A percentile compares a stretch with the other conserved stretches of the same genome.
phyloP scores from a whole-genome alignment of 2,113 vertebrate genomes.

The Cyphomyrus discorhynchus region DNA sequence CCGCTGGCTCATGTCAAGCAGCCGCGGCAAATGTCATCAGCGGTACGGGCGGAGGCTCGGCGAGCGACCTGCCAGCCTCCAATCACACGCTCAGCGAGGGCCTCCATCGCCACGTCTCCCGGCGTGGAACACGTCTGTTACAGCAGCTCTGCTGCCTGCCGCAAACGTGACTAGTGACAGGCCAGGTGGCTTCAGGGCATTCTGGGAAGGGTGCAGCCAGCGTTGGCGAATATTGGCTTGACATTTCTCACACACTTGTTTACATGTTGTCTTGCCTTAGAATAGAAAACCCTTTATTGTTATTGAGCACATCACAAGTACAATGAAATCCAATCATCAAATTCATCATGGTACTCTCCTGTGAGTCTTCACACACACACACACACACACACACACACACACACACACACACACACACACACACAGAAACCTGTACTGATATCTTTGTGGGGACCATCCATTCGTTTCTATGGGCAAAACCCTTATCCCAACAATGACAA shows the following conservation, averaged over 20 bases:
- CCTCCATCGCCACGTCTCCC: neutral
- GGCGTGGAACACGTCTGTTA: neutral
- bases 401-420: neutral
- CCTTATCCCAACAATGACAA: no score
- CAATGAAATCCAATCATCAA: neutral
- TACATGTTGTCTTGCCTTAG: neutral
- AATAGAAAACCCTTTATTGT: neutral
- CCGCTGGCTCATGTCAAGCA: neutral
- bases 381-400: neutral
- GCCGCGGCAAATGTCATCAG: neutral
- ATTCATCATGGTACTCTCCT: neutral
- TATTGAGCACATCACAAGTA: neutral
- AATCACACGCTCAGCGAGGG: neutral
- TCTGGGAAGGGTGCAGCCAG: neutral
- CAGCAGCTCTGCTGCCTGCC: neutral
- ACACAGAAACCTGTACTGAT: no score
- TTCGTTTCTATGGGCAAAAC: no score
- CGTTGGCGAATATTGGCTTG: neutral
- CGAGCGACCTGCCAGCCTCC: neutral
- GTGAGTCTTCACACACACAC: neutral
- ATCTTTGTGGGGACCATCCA: no score
- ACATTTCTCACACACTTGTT: neutral
- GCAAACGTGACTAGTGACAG: neutral
- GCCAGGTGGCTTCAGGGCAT: neutral
- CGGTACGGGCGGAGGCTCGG: neutral